phyloP scores from a whole-genome alignment of 2,113 vertebrate genomes.

The Platysteira castanea region DNA sequence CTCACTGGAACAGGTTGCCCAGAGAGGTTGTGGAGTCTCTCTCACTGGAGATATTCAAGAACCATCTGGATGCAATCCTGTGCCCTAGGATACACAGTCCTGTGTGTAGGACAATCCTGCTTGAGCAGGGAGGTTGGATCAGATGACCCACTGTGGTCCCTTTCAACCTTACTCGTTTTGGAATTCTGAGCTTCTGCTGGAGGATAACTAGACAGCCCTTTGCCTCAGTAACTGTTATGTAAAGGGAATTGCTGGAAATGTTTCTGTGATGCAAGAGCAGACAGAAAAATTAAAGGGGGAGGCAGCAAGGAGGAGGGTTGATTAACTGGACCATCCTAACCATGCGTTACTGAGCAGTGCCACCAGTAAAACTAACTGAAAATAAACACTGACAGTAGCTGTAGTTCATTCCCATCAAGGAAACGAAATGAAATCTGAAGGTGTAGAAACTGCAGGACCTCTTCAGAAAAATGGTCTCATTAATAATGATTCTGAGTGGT shows the following conservation, averaged over 20 bases:
- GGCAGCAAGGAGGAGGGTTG: not conserved
- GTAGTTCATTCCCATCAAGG: not conserved
- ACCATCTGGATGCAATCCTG: not conserved
- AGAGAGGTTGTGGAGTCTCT: not conserved
- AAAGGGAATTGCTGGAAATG: not conserved
- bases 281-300: not conserved
- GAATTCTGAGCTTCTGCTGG: not conserved
- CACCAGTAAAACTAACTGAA: not conserved
- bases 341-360: not conserved
- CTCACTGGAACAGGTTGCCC: not conserved
- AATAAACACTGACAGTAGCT: not conserved
- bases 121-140: not conserved
- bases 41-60: not conserved
- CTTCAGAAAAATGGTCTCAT: not conserved
- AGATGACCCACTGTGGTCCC: not conserved
- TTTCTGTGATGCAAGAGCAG: not conserved
- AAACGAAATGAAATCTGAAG: not conserved
- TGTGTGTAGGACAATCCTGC: not conserved
- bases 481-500: not conserved
- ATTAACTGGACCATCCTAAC: not conserved
- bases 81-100: not conserved
- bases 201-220: not conserved
- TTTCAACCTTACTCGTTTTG: not conserved
- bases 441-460: not conserved
- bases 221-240: not conserved